phyloP scores from a whole-genome alignment of 2,888 invertebrate species.

The Chromoteleia sp. region DNA sequence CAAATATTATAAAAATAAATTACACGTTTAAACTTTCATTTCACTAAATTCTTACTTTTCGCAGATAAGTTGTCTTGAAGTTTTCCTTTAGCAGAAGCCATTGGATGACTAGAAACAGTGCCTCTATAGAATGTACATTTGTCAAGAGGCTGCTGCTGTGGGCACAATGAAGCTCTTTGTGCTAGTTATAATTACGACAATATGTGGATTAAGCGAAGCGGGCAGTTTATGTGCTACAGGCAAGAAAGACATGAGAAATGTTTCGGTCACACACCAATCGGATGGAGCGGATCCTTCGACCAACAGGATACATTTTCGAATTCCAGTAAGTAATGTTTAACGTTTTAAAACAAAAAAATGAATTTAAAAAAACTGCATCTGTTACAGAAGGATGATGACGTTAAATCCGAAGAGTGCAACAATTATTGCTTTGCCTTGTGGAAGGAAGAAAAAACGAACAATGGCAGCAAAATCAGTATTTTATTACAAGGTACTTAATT shows the following conservation, averaged over 20 bases:
- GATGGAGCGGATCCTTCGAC: conserved; percentile 73
- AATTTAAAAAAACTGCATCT: background rate
- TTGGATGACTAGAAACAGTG: conserved; percentile 50
- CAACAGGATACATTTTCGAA: conserved; percentile 73
- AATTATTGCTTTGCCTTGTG: conserved; percentile 91
- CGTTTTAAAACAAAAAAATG: background rate
- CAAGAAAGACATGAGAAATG: conserved; percentile 76
- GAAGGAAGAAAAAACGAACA: conserved; percentile 86
- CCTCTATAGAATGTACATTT: conserved; percentile 42
- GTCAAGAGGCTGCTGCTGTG: conserved; percentile 41
- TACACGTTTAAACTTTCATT: background rate
- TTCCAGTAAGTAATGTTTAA: conserved; percentile 65
- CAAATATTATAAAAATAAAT: too few species aligned
- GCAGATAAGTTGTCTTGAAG: conserved; percentile 42
- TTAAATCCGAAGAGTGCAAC: conserved; percentile 77
- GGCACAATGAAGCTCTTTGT: conserved; percentile 61
- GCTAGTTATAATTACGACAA: conserved; percentile 46
- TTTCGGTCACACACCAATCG: conserved; percentile 74
- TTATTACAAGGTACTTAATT: conserved; percentile 92
- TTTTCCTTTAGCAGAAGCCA: conserved; percentile 28
- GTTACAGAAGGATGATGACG: conserved; percentile 75
- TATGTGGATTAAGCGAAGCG: conserved; percentile 68
- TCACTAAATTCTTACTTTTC: conserved; percentile 1
- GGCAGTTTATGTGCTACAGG: conserved; percentile 79
- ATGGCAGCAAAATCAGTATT: conserved; percentile 87